These are phyloP conservation scores for Aegotheles bennettii DNA, from an alignment of 2,113 vertebrate species.

Conservation along the genomic window DNA sequence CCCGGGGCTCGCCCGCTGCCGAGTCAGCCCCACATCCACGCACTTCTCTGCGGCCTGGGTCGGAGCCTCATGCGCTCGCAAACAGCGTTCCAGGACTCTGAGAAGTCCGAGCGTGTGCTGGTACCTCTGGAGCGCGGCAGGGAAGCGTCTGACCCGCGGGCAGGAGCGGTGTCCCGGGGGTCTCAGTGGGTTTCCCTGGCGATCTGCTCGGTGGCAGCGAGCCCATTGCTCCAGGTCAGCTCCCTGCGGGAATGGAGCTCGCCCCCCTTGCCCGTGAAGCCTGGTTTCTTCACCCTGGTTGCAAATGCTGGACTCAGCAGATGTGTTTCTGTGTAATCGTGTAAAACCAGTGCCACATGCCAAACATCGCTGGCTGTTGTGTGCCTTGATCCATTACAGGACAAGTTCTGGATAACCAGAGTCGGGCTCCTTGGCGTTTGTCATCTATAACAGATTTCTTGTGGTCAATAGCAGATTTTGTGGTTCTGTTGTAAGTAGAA, in stretches of 20 bases:
- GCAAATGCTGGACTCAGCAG: neutral
- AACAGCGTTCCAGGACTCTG: accelerated
- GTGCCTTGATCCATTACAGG: constrained; percentile 70
- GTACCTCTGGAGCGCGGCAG: neutral
- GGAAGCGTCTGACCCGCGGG: accelerated
- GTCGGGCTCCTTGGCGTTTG: constrained; percentile 88
- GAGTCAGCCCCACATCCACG: accelerated
- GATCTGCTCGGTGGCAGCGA: too few relatives aligned
- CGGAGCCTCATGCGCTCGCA: accelerated
- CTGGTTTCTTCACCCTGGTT: neutral
- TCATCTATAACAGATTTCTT: constrained; percentile 88
- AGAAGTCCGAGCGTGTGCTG: neutral
- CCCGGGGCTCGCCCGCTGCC: neutral
- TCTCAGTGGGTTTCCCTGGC: too few relatives aligned
- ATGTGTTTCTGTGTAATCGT: accelerated
- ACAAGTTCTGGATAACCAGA: constrained; percentile 88
- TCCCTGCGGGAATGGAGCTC: neutral
- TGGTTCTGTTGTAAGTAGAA: constrained; percentile 90
- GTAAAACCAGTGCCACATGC: neutral
- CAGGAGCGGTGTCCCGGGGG: too few relatives aligned
- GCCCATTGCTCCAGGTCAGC: accelerated
- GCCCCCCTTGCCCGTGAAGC: accelerated
- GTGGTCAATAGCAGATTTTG: constrained; percentile 91
- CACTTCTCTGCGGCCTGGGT: neutral
- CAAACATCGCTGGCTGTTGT: neutral